These are phyloP conservation scores for Peromyscus maniculatus DNA, from an alignment of 2,113 vertebrate species.

Conservation along the genomic window DNA sequence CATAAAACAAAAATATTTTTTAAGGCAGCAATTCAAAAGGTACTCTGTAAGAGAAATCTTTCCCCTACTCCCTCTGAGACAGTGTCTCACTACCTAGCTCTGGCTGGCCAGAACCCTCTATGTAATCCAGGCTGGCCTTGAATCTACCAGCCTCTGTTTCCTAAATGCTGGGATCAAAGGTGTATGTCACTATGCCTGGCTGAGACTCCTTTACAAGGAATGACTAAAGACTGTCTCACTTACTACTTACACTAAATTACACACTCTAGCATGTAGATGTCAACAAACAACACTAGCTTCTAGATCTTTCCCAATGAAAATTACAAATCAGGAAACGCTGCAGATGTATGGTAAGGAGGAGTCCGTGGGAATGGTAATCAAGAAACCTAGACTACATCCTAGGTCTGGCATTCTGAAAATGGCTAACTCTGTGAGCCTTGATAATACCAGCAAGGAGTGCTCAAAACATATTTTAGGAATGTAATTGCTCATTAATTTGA, in stretches of 20 bases:
- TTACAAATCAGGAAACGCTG: neutral
- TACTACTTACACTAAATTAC: slow-evolving; percentile 65
- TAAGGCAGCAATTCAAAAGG: slow-evolving; percentile 26
- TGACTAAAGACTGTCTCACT: slow-evolving; percentile 50
- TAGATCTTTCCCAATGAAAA: slow-evolving; percentile 67
- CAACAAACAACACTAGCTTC: slow-evolving; percentile 65
- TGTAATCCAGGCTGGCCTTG: too few species aligned
- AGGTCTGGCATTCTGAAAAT: neutral
- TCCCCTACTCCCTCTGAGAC: neutral
- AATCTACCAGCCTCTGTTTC: neutral
- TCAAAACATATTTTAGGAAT: neutral
- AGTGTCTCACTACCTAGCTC: neutral
- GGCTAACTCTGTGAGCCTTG: neutral
- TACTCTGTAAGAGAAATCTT: slow-evolving; percentile 44
- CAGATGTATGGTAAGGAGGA: neutral
- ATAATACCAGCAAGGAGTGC: neutral
- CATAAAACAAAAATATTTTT: neutral
- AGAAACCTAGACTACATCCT: neutral
- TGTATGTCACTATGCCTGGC: neutral
- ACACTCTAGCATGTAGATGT: neutral
- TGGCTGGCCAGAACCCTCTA: neutral
- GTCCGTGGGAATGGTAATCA: neutral
- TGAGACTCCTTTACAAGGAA: slow-evolving; percentile 44
- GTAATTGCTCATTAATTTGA: slow-evolving; percentile 16
- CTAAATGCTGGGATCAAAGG: neutral